Evolutionary conservation across 2,113 vertebrate genomes (phyloP).

Genomic region (Clarias magur): DNA sequence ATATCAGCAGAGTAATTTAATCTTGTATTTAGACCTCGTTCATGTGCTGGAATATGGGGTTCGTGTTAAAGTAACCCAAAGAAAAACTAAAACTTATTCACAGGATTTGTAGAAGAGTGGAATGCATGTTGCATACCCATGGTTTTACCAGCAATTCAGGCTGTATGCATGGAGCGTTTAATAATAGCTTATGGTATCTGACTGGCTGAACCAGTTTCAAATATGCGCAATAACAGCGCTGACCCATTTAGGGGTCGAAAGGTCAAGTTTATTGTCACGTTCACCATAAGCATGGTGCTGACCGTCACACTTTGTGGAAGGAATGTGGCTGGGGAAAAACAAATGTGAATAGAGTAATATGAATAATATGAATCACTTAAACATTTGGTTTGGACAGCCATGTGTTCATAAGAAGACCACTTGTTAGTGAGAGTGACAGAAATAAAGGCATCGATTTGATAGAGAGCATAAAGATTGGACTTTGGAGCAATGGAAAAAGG

Average conservation of each 20-base stretch:
- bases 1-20: not conserved
- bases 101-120: not conserved
- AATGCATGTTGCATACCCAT: not conserved
- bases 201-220: conserved; percentile 16
- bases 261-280: not conserved
- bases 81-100: not conserved
- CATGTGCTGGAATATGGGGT: not conserved
- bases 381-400: too few species aligned
- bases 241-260: not conserved
- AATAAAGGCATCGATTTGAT: too few species aligned
- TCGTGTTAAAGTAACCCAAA: not conserved
- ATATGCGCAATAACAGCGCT: not conserved
- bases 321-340: too few species aligned
- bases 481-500: too few species aligned
- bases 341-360: too few species aligned
- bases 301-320: too few species aligned
- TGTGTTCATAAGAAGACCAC: too few species aligned
- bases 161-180: not conserved
- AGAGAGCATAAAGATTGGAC: too few species aligned
- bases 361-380: too few species aligned
- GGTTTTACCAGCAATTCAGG: not conserved
- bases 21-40: not conserved
- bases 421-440: too few species aligned
- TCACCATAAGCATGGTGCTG: too few species aligned
- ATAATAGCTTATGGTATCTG: not conserved